Conservation (phyloP, 2,797 vertebrate genomes). For the Sebastes cheni region DNA sequence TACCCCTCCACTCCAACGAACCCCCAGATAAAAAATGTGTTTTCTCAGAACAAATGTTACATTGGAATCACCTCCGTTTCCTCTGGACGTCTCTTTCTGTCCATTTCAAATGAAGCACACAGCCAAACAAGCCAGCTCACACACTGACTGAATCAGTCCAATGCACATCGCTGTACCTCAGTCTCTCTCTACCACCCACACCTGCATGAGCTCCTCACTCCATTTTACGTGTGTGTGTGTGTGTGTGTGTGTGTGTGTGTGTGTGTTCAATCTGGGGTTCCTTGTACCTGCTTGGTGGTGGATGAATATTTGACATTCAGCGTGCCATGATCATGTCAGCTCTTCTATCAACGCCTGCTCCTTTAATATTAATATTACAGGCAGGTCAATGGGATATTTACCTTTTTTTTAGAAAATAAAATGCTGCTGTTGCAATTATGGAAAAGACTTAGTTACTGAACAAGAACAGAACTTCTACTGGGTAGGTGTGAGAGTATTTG, state of each 20-base stretch:
- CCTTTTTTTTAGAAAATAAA: background rate
- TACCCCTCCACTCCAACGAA: background rate
- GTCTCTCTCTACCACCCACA: slow-evolving; percentile 2
- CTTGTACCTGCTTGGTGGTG: too few species aligned
- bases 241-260: background rate
- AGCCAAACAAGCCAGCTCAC: background rate
- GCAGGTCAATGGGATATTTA: background rate
- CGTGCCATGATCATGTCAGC: background rate
- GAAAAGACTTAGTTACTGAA: background rate
- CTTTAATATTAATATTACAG: background rate
- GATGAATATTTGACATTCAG: background rate
- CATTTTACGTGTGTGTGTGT: background rate
- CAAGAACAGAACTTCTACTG: background rate
- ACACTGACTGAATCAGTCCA: background rate
- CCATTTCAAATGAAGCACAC: background rate
- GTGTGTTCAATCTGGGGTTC: background rate
- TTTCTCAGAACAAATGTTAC: background rate
- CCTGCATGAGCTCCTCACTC: background rate
- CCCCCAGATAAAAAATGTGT: background rate
- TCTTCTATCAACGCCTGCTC: background rate
- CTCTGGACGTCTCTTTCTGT: background rate
- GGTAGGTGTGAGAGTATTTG: background rate
- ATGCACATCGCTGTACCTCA: background rate
- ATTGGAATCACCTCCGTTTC: background rate
- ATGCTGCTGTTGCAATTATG: background rate